Evolutionary conservation across 2,113 vertebrate genomes (phyloP), one percentile per base, ranked within the genome.

Genomic region (Mesocricetus auratus): DNA sequence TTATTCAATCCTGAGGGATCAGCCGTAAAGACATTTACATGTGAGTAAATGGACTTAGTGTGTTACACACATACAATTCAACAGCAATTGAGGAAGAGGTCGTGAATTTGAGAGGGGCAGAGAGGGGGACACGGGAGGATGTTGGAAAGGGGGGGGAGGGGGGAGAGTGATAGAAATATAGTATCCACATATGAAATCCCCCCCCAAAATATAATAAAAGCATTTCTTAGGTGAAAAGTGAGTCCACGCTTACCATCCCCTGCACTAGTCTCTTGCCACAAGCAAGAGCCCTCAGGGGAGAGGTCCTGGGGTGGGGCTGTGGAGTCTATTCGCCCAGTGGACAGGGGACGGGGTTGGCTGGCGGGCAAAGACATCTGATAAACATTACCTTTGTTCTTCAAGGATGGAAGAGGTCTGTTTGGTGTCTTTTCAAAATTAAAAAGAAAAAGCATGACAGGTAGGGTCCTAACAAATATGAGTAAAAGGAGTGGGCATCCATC

Each of bases 241-340:
- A 45, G 16, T 45, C 60, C 9, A 31, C 1, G 16, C 4, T 39
- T 60, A 64, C 24, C 24, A 19, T 29, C 24, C 36, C 42, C 15
- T 1, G 15, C 13, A 26, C 81, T 62, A 0, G 60, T 56, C 50
- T 56, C 66, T 5, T 50, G 47, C 21, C 19, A 5, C 71, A 21
- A 24, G 77, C 45, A 1, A 19, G 56, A 19, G 39, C 17, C 33
- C 31, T 58, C 26, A 1, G n/a, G n/a, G n/a, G n/a, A n/a, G n/a
- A 2, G 1, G 13, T 24, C 60, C 33, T 73, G 2, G 6, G 1
- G 0, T 19, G 9, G 53, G 17, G 21, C 62, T 45, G 12, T 39
- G 7, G 21, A 10, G 22, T 7, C 33, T 36, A 81, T 47, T 58
- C 0, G 42, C 21, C 1, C 1, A 39, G 36, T 21, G 5, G 7